Evolutionary conservation across 2,888 invertebrate species (phyloP), one percentile per base, ranked within the genome.

Genomic region (Chymomyza caudatula): DNA sequence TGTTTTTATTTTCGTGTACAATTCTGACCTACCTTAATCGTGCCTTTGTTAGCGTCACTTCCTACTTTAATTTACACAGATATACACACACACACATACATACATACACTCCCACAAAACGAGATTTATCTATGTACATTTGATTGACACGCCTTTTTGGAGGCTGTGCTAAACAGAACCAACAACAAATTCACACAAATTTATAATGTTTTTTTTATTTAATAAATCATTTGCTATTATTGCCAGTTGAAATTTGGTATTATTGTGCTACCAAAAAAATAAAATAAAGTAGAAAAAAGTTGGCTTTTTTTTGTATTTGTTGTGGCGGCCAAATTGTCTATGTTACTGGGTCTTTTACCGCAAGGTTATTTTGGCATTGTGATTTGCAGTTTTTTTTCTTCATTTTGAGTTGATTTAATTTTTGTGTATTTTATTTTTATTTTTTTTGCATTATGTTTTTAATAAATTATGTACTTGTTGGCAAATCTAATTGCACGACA

Each of bases 391-490:
- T 61, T 54, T 58, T 55, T 51, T 52, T n/a, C 2, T 58, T 49
- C 29, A 8, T 49, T 22, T 55, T 58, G 17, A 37, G 37, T 54
- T 65, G 29, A 37, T 69, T 60, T 67, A 62, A 55, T 43, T 65
- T 63, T 23, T 58, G 44, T 52, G 29, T 37, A 37, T 60, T 57
- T 64, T 70, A 61, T 44, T 59, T 25, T n/a, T 67, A 44, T 54
- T 51, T 37, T 60, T 57, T 56, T 57, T 70, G 23, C 47, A 70
- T 29, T 47, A 15, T 15, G 44, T 25, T 25, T 62, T 59, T 55
- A 22, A 61, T 65, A 73, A 83, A 78, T 85, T 85, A 85, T 81
- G 85, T 85, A 85, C 70, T 83, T 85, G 85, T 85, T 77, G 80
- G 80, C 74, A 85, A 80, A 83, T 79, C 83, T 65, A 77, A 83